These are phyloP conservation scores for Ciconia stormi DNA, from an alignment of 2,113 vertebrate species.

Conservation along the genomic window DNA sequence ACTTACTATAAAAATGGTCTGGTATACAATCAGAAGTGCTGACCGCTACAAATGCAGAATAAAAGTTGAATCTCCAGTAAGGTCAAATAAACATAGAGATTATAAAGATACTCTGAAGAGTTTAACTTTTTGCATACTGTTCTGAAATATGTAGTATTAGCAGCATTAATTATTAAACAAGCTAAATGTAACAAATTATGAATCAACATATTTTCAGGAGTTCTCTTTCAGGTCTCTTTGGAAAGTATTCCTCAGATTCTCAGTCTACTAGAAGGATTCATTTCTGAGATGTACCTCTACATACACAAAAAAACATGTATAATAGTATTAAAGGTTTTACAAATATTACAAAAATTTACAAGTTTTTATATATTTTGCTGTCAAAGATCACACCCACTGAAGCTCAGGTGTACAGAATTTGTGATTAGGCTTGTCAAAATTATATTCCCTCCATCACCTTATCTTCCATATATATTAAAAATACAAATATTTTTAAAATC, in stretches of 20 bases:
- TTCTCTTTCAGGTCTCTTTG: background rate
- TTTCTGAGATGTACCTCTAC: background rate
- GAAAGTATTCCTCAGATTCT: background rate
- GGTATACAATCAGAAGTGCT: background rate
- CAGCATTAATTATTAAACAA: background rate
- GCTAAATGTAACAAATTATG: background rate
- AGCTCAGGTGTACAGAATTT: background rate
- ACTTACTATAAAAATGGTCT: background rate
- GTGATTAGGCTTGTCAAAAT: background rate
- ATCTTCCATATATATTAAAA: background rate
- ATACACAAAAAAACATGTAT: background rate
- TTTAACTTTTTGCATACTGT: background rate
- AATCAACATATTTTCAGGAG: background rate
- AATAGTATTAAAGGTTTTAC: background rate
- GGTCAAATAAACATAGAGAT: background rate
- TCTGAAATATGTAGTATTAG: background rate
- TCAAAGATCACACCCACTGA: background rate
- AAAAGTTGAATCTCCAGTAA: background rate
- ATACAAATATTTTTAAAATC: background rate
- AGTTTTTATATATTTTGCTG: background rate
- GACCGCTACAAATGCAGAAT: background rate
- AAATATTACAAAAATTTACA: background rate
- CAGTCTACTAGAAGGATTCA: background rate
- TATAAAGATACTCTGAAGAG: background rate
- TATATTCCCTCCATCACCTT: background rate